These are phyloP conservation scores for Apaloderma vittatum DNA, from an alignment of 2,113 vertebrate species.

Conservation along the genomic window DNA sequence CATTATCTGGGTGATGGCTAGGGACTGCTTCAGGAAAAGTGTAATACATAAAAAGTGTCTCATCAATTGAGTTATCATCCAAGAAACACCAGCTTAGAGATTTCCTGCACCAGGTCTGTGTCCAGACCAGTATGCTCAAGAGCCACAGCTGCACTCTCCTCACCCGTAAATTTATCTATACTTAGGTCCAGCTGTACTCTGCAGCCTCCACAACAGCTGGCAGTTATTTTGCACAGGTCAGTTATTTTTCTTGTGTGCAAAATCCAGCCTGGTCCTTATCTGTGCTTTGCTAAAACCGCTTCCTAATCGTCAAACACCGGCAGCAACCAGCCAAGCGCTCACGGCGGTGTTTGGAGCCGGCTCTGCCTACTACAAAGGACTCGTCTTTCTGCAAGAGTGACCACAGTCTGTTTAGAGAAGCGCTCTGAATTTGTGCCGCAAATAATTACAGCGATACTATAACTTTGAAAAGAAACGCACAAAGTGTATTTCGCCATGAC, in stretches of 20 bases:
- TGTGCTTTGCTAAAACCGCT: not conserved
- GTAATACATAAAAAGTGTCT: not conserved
- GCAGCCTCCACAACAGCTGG: not conserved
- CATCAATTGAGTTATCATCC: not conserved
- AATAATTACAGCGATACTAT: not conserved
- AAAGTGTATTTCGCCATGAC: not conserved
- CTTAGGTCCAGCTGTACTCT: not conserved
- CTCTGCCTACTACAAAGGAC: not conserved
- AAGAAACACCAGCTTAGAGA: not conserved
- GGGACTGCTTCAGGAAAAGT: not conserved
- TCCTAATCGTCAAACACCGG: not conserved
- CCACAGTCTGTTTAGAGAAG: not conserved
- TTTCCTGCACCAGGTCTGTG: not conserved
- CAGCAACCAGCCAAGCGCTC: not conserved
- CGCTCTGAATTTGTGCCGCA: not conserved
- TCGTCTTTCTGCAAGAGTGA: not conserved
- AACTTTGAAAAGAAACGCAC: not conserved
- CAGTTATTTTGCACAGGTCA: not conserved
- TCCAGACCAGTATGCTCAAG: not conserved
- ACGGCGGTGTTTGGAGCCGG: not conserved
- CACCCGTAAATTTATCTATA: not conserved
- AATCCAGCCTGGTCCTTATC: slow-evolving; percentile 28
- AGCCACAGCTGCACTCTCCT: not conserved
- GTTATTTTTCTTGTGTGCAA: not conserved
- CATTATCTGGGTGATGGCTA: not conserved